Evolutionary conservation across 2,797 vertebrate genomes (phyloP).

Genomic region (Megalops cyprinoides): DNA sequence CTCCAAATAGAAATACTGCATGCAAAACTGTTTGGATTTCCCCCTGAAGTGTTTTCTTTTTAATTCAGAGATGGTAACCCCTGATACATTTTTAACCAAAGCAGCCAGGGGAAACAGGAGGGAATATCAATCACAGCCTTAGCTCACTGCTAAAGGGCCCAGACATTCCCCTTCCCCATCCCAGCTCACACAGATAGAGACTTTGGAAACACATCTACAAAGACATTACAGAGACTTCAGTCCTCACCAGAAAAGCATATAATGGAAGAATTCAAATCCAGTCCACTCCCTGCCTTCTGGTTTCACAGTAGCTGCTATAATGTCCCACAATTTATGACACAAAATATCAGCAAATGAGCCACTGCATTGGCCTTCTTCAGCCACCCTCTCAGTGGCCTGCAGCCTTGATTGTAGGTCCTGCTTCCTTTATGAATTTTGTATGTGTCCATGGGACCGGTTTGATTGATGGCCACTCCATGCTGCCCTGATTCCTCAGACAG

Average conservation of each 20-base stretch:
- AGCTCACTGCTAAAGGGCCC: conserved; percentile 24
- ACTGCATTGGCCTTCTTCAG: not conserved
- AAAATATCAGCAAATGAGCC: not conserved
- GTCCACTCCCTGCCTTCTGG: not conserved
- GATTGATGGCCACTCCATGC: conserved; percentile 54
- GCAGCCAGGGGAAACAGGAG: conserved; percentile 20
- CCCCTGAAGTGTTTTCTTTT: not conserved
- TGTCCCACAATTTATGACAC: not conserved
- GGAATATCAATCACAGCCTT: conserved; percentile 26
- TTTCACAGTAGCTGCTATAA: not conserved
- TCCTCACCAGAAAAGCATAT: not conserved
- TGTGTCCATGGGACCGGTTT: conserved; percentile 51
- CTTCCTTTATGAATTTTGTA: conserved; percentile 36
- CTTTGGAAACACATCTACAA: conserved; percentile 22
- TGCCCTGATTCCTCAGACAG: conserved; percentile 36
- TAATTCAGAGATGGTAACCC: conserved; percentile 20
- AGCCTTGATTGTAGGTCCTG: conserved; percentile 33
- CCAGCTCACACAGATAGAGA: conserved; percentile 9
- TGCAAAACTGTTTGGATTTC: conserved; percentile 10
- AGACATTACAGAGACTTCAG: not conserved
- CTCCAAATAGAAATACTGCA: conserved; percentile 30
- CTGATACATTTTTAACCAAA: conserved; percentile 20
- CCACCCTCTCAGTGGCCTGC: not conserved
- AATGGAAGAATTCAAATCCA: not conserved
- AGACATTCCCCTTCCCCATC: conserved; percentile 18